Percentiles rank a stretch among this genome's conserved stretches.
Conservation (phyloP, 2,888 invertebrate species). For the Acrobasis repandana region DNA sequence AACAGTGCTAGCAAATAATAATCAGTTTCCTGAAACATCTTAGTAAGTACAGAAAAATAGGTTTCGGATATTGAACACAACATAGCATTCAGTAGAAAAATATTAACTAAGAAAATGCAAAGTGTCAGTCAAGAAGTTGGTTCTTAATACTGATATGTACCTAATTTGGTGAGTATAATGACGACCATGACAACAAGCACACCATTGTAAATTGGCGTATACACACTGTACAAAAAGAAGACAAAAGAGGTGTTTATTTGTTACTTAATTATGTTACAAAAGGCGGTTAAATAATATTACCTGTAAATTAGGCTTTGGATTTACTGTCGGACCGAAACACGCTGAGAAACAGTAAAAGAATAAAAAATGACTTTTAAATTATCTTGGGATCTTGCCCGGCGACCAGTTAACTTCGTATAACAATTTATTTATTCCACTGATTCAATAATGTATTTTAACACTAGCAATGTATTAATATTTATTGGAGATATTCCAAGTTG, state of each 20-base stretch:
- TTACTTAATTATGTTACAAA: constrained; percentile 16
- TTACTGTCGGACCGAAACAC: constrained; percentile 1
- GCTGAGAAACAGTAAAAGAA: constrained; percentile 3
- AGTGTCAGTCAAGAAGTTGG: neutral
- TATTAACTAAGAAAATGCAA: neutral
- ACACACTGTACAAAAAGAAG: constrained; percentile 3
- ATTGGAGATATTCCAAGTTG: constrained; percentile 7
- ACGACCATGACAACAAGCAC: constrained; percentile 6
- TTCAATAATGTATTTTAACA: constrained; percentile 16
- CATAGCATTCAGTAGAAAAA: neutral
- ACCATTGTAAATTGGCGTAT: constrained; percentile 5
- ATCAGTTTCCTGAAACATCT: neutral
- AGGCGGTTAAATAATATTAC: constrained; percentile 16
- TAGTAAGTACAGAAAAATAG: neutral
- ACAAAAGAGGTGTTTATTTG: constrained; percentile 13
- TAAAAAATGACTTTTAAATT: neutral
- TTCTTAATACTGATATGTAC: neutral
- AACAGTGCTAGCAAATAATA: constrained; percentile 20
- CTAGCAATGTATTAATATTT: constrained; percentile 16
- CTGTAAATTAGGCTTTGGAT: constrained; percentile 18
- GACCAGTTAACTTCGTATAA: constrained; percentile 10
- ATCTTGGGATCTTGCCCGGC: neutral
- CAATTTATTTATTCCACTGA: constrained; percentile 16
- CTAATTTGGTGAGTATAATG: neutral
- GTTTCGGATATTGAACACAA: neutral